Evolutionary conservation across 2,888 invertebrate species (phyloP), one percentile per base, ranked within the genome.

Genomic region (Auanema sp.): DNA sequence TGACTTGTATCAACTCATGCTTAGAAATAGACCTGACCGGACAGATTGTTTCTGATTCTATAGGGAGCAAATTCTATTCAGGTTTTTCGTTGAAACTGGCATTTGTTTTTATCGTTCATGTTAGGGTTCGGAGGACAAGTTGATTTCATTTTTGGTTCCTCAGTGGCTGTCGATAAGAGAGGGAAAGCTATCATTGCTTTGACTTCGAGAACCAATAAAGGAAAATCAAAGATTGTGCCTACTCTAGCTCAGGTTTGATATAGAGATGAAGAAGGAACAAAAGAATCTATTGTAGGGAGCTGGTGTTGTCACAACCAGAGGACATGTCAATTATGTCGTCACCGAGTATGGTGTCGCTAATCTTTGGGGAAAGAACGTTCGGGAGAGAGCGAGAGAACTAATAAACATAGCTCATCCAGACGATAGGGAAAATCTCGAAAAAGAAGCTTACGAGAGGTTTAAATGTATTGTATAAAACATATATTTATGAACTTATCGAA

Each of bases 1-100:
- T 96, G 91, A 94, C 94, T 0, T 94, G 95, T 64, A 95, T 96
- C 83, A 96, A 96, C 86, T 94, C 94, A 0, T 92, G 92, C 84
- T 91, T 96, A 77, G 95, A 96, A 86, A 90, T 91, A 4, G 96
- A 96, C 85, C 85, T 96, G 56, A 93, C 94, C 0, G 96, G 96
- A 0, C 95, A 96, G 85, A 89, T 95, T 21, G 90, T 90, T 72
- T 89, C 94, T 0, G 95, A 96, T 84, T 94, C 95, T 25, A 95
- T 96, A 78, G 95, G 95, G 83, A 85, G 89, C 66, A 85, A 86
- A 62, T 88, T 89, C 86, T 89, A 88, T 82, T 89, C 71, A 86
- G 93, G 60, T 60, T 52, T 23, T n/a, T n/a, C 24, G 18, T 11
- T 8, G 11, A 18, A 47, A 47, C 6, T 47, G n/a, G n/a, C n/a